Percentiles rank a stretch among this genome's conserved stretches.
These are phyloP conservation scores for Eupelmus urozonus DNA, from an alignment of 2,888 invertebrate species.

Conservation along the genomic window DNA sequence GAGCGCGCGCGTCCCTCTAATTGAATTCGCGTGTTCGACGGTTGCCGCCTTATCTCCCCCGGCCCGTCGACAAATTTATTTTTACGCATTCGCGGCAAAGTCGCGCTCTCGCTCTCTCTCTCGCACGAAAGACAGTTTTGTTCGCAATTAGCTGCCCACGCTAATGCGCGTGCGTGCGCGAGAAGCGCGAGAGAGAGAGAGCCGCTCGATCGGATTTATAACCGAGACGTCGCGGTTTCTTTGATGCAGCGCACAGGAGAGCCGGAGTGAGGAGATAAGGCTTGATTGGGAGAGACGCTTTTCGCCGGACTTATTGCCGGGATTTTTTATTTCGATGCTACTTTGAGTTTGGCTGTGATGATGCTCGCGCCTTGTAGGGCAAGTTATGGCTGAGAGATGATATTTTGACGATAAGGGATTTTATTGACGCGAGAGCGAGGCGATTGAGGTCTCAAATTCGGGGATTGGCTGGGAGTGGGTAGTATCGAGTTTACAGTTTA, in stretches of 20 bases:
- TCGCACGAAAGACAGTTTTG: conserved; percentile 62
- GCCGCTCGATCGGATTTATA: conserved; percentile 25
- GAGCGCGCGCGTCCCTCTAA: conserved; percentile 58
- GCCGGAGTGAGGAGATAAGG: not conserved
- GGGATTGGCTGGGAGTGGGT: too few relatives aligned
- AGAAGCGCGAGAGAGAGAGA: not conserved
- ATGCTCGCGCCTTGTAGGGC: not conserved
- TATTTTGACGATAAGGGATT: conserved; percentile 17
- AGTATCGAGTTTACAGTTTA: too few relatives aligned
- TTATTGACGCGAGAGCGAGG: too few relatives aligned
- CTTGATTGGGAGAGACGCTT: conserved; percentile 1
- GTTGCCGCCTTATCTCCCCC: conserved; percentile 60
- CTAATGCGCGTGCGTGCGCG: conserved; percentile 10
- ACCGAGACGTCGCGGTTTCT: too few relatives aligned
- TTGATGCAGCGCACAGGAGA: not conserved
- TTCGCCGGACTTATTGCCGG: conserved; percentile 12
- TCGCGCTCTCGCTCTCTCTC: conserved; percentile 25
- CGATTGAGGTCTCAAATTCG: too few relatives aligned
- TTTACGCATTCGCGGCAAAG: conserved; percentile 59
- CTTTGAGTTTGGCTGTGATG: too few relatives aligned
- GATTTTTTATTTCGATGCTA: conserved; percentile 7
- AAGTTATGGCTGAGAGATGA: conserved; percentile 4
- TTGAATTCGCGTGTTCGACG: conserved; percentile 65
- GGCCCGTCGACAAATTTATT: conserved; percentile 60
- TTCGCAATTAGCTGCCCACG: conserved; percentile 63